These are phyloP conservation scores for Alosa sapidissima DNA, from an alignment of 2,797 vertebrate genomes.

Conservation along the genomic window DNA sequence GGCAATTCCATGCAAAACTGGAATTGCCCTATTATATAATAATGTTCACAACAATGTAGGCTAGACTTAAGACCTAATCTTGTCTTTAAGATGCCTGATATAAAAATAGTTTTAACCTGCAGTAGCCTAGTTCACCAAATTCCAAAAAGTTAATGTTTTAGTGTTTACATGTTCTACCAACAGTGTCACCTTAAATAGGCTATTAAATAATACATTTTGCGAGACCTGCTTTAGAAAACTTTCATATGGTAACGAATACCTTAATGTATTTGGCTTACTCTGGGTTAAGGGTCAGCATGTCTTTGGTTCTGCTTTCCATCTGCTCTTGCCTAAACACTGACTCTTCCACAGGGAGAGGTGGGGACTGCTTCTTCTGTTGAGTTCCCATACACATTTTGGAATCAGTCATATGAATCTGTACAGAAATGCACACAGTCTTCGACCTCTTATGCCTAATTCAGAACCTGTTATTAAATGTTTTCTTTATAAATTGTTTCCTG, in stretches of 20 bases:
- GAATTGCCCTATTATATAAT: too few relatives aligned
- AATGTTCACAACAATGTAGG: too few relatives aligned
- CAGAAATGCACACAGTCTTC: constrained; percentile 34
- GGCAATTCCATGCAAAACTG: too few relatives aligned
- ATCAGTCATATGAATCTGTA: constrained; percentile 48
- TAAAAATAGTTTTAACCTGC: neutral
- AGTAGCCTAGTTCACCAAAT: too few relatives aligned
- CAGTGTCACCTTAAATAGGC: too few relatives aligned
- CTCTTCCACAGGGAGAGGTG: constrained; percentile 56
- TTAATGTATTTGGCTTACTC: neutral
- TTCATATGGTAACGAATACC: neutral
- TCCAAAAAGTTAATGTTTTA: too few relatives aligned
- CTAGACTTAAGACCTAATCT: too few relatives aligned
- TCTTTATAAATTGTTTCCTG: neutral
- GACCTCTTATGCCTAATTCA: neutral
- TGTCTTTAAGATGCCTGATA: neutral
- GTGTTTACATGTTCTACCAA: too few relatives aligned
- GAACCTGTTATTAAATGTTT: neutral
- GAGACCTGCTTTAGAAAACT: neutral
- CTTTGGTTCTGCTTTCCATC: neutral
- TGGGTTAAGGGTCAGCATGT: neutral
- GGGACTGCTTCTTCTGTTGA: constrained; percentile 59
- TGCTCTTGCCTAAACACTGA: neutral
- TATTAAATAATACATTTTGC: too few relatives aligned
- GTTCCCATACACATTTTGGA: constrained; percentile 57